Conservation (phyloP, 2,113 vertebrate genomes). For the Okapia johnstoni region DNA sequence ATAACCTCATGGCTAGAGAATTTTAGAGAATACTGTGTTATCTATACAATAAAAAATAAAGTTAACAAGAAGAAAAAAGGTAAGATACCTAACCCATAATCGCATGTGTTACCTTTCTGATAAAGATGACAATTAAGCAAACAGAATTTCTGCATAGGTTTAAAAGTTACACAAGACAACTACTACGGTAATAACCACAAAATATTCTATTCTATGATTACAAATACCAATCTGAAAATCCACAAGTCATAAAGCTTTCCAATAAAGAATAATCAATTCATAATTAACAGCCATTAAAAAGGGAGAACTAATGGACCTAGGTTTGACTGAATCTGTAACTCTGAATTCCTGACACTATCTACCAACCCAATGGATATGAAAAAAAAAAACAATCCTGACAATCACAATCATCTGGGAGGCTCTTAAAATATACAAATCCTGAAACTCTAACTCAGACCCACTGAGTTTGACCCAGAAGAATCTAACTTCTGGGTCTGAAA, state of each 20-base stretch:
- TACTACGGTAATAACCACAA: background rate
- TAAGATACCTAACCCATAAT: background rate
- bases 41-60: background rate
- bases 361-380: background rate
- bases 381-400: background rate
- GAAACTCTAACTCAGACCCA: background rate
- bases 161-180: background rate
- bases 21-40: background rate
- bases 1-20: background rate
- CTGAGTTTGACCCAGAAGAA: background rate
- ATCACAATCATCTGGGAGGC: background rate
- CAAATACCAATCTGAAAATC: background rate
- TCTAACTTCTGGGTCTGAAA: conserved; percentile 32
- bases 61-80: background rate
- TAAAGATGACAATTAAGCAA: background rate
- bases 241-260: background rate
- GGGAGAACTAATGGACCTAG: background rate
- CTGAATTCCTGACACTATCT: background rate
- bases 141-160: background rate
- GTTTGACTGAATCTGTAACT: background rate
- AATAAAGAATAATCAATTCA: background rate
- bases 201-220: background rate
- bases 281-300: background rate
- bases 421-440: background rate
- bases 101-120: background rate